These are phyloP conservation scores for Hybos culiciformis DNA, from an alignment of 2,888 invertebrate genomes.

Conservation along the genomic window DNA sequence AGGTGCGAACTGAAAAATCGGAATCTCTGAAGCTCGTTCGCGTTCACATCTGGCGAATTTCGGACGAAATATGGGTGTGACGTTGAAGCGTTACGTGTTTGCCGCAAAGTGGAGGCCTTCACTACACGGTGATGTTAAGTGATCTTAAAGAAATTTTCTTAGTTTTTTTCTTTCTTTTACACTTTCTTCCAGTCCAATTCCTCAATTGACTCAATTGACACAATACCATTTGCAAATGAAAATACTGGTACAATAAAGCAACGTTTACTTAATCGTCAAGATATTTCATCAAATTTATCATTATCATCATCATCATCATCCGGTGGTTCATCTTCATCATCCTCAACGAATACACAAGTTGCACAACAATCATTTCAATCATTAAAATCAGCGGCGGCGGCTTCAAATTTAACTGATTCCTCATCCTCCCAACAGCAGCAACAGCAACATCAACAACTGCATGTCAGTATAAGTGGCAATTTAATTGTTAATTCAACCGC, in stretches of 20 bases:
- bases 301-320: conserved; percentile 34
- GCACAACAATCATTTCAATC: conserved; percentile 35
- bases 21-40: no score
- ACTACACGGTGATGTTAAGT: no score
- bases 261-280: conserved; percentile 43
- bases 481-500: conserved; percentile 9
- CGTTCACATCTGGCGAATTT: no score
- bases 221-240: conserved; percentile 94
- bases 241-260: conserved; percentile 98
- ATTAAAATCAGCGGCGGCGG: conserved; percentile 33
- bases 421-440: conserved; percentile 37
- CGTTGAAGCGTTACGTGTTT: no score
- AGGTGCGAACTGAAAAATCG: no score
- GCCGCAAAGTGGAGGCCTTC: no score
- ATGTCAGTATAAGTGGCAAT: conserved; percentile 11
- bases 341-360: conserved; percentile 34
- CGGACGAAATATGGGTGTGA: no score
- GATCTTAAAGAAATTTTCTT: no score
- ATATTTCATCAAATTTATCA: conserved; percentile 31
- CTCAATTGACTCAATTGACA: conserved; percentile 84
- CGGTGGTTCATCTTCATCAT: no score
- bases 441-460: conserved; percentile 39
- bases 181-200: conserved; percentile 63
- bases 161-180: no score
- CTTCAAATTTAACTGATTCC: conserved; percentile 39